Base-by-base conservation (phyloP, 2,113 vertebrate genomes). In the Rhipidura dahli region DNA sequence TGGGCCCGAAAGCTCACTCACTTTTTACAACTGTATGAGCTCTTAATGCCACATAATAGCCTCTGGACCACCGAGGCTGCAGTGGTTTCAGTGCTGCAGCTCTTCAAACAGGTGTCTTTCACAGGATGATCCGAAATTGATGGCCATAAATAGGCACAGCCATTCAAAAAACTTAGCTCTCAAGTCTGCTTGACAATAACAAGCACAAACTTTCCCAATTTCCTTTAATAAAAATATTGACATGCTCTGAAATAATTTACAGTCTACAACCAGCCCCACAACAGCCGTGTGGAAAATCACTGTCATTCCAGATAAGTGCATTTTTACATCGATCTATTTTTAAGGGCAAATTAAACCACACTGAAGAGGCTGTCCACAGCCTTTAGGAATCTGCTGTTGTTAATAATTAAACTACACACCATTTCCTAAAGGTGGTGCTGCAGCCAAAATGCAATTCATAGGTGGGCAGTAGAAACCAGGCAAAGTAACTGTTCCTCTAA, bases 401-500 rank as follows among this genome's bases (percentile, higher is more conserved):
- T 96, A 92, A 88, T 82, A 54, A 91, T 97, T 96, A 96, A 96
- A 80, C 88, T 87, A 23, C 44, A 50, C 40, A 13, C 42, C 40
- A 53, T 89, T 93, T 93, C 92, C 95, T 95, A 96, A 89, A 94
- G 95, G 88, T 95, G 95, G 91, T 87, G 94, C 95, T 97, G 77
- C 90, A 94, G 68, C 35, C 93, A 95, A 91, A 87, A 87, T 9
- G 69, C 87, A 82, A 19, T 80, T 78, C 75, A 30, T 73, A 93
- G 65, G 71, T 78, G 90, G 81, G 87, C 90, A 75, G 92, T 30
- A 91, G 86, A 95, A 96, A 78, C 59, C 64, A 85, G 75, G 73
- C 89, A 70, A 78, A 89, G 81, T 82, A 92, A 77, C 92, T 53
- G 63, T 82, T 87, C 84, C 53, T 95, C 84, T 64, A 80, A 90